phyloP scores from a whole-genome alignment of 2,113 vertebrate species.

The Nycticorax nycticorax region DNA sequence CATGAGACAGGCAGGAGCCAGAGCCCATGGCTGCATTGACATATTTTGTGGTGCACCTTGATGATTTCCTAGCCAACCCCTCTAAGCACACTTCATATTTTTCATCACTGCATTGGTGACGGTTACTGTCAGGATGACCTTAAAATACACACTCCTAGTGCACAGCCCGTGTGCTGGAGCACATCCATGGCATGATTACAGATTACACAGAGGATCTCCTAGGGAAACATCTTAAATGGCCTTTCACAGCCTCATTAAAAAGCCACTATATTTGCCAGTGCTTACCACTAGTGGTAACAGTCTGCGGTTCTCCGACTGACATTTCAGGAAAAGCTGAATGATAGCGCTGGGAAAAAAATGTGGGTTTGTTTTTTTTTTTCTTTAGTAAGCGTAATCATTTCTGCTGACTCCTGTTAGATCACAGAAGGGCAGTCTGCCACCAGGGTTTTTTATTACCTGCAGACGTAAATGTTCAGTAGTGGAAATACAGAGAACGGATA shows the following conservation, averaged over 20 bases:
- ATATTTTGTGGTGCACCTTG: background rate
- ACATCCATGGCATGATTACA: fast-evolving
- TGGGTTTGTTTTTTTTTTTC: background rate
- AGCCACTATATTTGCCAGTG: background rate
- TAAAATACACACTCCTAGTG: background rate
- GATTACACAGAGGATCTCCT: background rate
- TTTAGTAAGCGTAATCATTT: background rate
- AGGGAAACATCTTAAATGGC: background rate
- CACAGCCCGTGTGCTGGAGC: background rate
- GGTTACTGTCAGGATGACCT: background rate
- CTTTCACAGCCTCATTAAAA: background rate
- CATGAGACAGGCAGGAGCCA: background rate
- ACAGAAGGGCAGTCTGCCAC: background rate
- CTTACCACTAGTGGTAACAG: background rate
- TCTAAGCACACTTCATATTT: background rate
- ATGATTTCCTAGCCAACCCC: background rate
- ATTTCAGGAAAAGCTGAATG: background rate
- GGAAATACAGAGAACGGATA: background rate
- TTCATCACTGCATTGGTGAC: background rate
- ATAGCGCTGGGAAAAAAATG: background rate
- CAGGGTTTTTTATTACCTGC: background rate
- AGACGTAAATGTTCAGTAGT: background rate
- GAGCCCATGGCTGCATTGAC: background rate
- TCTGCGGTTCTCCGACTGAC: background rate
- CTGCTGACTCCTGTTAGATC: background rate